These are phyloP conservation scores for Ictalurus furcatus DNA, from an alignment of 2,113 vertebrate genomes.

Conservation along the genomic window DNA sequence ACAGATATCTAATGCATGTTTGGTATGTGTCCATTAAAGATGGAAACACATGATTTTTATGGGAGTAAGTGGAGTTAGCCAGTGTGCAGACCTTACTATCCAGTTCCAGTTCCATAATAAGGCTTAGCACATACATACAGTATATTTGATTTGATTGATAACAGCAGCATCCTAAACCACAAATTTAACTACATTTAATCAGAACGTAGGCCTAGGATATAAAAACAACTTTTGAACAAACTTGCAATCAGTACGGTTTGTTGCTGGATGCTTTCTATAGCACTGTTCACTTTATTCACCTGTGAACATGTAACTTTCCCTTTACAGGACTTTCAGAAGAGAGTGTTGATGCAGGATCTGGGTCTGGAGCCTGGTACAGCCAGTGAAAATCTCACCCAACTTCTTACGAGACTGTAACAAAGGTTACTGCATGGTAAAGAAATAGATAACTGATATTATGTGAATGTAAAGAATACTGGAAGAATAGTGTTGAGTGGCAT, in stretches of 20 bases:
- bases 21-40: not conserved
- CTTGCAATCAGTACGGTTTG: not conserved
- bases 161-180: not conserved
- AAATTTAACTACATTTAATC: not conserved
- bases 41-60: not conserved
- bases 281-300: not conserved
- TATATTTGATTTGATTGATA: not conserved
- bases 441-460: not conserved
- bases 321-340: constrained; percentile 68
- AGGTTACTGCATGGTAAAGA: not conserved
- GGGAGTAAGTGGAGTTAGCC: not conserved
- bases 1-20: not conserved
- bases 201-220: not conserved
- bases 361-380: constrained; percentile 43
- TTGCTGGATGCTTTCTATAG: not conserved
- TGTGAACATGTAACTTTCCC: not conserved
- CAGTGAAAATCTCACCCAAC: constrained; percentile 36
- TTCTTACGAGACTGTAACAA: constrained; percentile 62
- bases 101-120: not conserved
- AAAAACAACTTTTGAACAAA: not conserved
- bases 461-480: not conserved
- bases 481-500: not conserved
- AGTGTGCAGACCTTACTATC: not conserved
- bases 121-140: not conserved
- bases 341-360: constrained; percentile 63